Percentiles rank a stretch among this genome's conserved stretches.
Conservation (phyloP, 2,113 vertebrate genomes). For the Microtus richardsoni region DNA sequence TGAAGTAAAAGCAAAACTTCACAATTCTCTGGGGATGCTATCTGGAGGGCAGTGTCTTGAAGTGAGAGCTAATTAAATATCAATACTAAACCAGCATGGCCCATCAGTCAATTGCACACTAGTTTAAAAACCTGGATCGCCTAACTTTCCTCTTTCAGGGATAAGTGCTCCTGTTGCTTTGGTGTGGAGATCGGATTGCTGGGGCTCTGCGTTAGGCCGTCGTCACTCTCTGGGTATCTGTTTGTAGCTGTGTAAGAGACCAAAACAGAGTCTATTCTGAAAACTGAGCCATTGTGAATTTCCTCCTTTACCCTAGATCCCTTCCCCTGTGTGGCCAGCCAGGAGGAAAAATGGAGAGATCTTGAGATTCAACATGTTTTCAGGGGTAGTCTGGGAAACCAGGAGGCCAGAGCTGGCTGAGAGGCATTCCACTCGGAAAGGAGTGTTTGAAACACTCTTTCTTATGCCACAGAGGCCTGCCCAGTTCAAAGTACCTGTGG, state of each 20-base stretch:
- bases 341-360: neutral
- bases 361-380: neutral
- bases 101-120: neutral
- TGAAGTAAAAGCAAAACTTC: neutral
- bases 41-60: neutral
- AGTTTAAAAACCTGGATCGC: neutral
- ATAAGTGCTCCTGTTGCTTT: neutral
- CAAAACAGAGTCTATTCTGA: neutral
- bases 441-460: too few relatives aligned
- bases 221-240: neutral
- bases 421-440: neutral
- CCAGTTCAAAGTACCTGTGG: neutral
- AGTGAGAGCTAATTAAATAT: conserved; percentile 4
- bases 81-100: neutral
- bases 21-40: neutral
- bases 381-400: neutral
- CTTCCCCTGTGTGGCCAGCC: neutral
- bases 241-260: neutral
- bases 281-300: neutral
- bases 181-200: neutral
- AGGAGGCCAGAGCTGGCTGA: neutral
- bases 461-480: neutral
- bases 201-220: neutral
- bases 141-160: neutral
- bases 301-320: neutral